Conservation (phyloP, 2,113 vertebrate species). For the Origma solitaria region DNA sequence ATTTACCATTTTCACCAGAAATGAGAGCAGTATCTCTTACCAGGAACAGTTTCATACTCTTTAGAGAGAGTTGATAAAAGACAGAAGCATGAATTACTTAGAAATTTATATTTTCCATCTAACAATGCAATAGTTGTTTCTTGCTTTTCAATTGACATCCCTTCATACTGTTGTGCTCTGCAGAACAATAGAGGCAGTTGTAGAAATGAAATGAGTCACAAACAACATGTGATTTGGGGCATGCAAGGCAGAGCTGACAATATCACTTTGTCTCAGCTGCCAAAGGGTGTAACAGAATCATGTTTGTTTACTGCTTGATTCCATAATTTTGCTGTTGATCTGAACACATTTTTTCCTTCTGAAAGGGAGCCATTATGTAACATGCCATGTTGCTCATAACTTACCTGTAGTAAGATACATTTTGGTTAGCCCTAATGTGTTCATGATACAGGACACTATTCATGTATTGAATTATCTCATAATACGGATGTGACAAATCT, state of each 20-base stretch:
- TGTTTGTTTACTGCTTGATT: background rate
- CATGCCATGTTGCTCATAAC: background rate
- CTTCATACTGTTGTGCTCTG: background rate
- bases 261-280: background rate
- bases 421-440: background rate
- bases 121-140: slow-evolving; percentile 30
- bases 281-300: background rate
- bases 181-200: slow-evolving; percentile 33
- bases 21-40: background rate
- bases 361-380: background rate
- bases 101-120: background rate
- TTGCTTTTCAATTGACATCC: background rate
- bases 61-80: background rate
- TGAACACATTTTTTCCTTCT: background rate
- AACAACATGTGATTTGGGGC: slow-evolving; percentile 14
- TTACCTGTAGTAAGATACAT: background rate
- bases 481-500: background rate
- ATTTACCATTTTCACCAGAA: background rate
- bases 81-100: background rate
- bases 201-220: slow-evolving; percentile 39
- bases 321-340: background rate
- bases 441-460: background rate
- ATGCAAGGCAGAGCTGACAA: slow-evolving; percentile 12
- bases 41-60: background rate
- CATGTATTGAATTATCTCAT: background rate